Conservation (phyloP, 2,888 invertebrate genomes). For the Neoascia interrupta region DNA sequence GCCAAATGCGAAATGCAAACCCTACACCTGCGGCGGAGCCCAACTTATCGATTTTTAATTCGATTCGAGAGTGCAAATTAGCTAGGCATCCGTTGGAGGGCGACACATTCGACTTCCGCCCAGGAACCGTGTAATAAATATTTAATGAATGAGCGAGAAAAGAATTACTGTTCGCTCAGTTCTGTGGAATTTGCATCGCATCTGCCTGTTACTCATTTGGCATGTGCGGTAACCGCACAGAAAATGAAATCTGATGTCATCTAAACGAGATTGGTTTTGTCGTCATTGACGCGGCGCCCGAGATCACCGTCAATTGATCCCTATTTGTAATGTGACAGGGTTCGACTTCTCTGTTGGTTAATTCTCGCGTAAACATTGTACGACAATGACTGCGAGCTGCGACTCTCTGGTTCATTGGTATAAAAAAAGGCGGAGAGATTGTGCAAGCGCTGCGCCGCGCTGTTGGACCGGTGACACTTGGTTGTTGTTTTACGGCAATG, state of each 20-base stretch:
- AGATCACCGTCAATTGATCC: slow-evolving; percentile 52
- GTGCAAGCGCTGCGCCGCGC: slow-evolving; percentile 8
- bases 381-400: background rate
- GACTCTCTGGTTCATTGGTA: slow-evolving; percentile 37
- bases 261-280: slow-evolving; percentile 39
- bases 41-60: slow-evolving; percentile 41
- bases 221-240: background rate
- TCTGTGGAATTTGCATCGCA: background rate
- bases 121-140: slow-evolving; percentile 38
- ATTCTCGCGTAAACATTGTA: too few relatives aligned
- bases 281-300: slow-evolving; percentile 8
- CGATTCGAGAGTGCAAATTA: slow-evolving; percentile 33
- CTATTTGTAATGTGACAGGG: slow-evolving; percentile 23
- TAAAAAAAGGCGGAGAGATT: slow-evolving; percentile 9
- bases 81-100: slow-evolving; percentile 26
- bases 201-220: slow-evolving; percentile 27
- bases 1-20: background rate
- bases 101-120: slow-evolving; percentile 40
- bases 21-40: slow-evolving; percentile 10
- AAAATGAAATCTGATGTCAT: slow-evolving; percentile 39
- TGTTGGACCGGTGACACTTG: background rate
- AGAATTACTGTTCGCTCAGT: slow-evolving; percentile 7
- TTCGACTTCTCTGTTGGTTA: too few relatives aligned
- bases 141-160: slow-evolving; percentile 35
- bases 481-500: too few relatives aligned